Evolutionary conservation across 2,113 vertebrate species (phyloP), one percentile per base, ranked within the genome.

Genomic region (Cyanoramphus novaezelandiae): DNA sequence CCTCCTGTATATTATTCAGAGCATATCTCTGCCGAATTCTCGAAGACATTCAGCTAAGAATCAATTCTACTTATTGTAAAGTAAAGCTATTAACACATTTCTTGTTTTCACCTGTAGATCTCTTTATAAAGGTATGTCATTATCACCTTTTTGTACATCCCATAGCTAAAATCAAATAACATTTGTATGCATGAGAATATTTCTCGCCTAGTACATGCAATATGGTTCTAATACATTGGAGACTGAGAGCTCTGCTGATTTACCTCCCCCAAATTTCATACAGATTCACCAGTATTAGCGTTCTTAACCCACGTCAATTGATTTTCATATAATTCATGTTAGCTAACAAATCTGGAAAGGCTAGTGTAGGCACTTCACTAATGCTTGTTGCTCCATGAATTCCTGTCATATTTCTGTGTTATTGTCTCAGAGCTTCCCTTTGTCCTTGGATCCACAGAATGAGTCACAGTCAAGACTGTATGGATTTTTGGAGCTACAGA

Each of bases 71-170:
- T 70, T n/a, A 47, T 80, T 91, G 52, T 89, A 92, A 95, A 84
- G 74, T n/a, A 88, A 6, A 80, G 62, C 53, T 92, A 83, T 86
- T 81, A 95, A 67, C 44, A 63, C 50, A 67, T n/a, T 77, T 81
- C 77, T 69, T 90, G 35, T 68, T 78, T 86, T 94, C 80, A 94
- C 80, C 82, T 93, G 90, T 78, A 94, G 79, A 94, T 90, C 68
- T 94, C 72, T 96, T 88, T 93, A 94, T 88, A 90, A 94, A 96
- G 88, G 65, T 55, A 77, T 43, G 62, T 75, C 69, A 75, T 86
- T 78, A 93, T 46, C 79, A 90, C 46, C 43, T 88, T 86, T 90
- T 92, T 81, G 90, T 94, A 90, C 59, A 96, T 94, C 72, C 52
- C 76, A 84, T 70, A 88, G 44, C 50, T 94, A 90, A 94, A 94